These are phyloP conservation scores for Steinernema khuongi DNA, from an alignment of 1,140 invertebrate genomes.

Conservation along the genomic window DNA sequence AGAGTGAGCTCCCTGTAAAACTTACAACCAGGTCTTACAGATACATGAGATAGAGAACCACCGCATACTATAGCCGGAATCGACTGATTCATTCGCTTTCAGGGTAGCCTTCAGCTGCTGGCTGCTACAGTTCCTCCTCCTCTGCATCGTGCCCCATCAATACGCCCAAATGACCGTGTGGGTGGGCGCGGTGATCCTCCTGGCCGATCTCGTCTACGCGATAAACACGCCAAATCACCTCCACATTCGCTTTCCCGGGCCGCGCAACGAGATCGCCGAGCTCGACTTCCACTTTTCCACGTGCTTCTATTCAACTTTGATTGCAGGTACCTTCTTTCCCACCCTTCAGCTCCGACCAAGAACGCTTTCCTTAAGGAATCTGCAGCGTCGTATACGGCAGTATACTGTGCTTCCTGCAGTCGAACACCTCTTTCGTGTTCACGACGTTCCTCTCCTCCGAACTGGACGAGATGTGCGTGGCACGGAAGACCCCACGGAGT, in stretches of 20 bases:
- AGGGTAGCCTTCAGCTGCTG: background rate
- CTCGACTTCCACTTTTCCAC: slow-evolving; percentile 9
- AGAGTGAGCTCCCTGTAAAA: no score
- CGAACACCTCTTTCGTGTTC: background rate
- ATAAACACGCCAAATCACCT: background rate
- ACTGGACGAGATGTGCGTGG: slow-evolving; percentile 12
- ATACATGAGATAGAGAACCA: no score
- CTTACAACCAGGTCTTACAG: no score
- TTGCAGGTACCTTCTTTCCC: background rate
- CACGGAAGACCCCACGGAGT: background rate
- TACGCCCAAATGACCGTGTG: slow-evolving; percentile 1
- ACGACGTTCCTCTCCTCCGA: slow-evolving; percentile 7
- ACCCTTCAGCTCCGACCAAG: background rate
- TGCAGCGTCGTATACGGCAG: background rate
- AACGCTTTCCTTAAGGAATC: background rate
- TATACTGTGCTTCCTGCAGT: slow-evolving; percentile 12
- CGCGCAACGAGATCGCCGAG: background rate
- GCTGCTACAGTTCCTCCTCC: slow-evolving; percentile 4
- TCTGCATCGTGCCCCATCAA: slow-evolving; percentile 9
- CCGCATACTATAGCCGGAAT: no score
- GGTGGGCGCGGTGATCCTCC: background rate
- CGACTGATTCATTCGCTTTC: background rate
- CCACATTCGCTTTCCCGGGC: slow-evolving; percentile 1
- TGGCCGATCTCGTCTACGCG: slow-evolving; percentile 6
- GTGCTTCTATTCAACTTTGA: slow-evolving; percentile 1